Evolutionary conservation across 2,888 invertebrate genomes (phyloP).

Genomic region (Agrilus mali): DNA sequence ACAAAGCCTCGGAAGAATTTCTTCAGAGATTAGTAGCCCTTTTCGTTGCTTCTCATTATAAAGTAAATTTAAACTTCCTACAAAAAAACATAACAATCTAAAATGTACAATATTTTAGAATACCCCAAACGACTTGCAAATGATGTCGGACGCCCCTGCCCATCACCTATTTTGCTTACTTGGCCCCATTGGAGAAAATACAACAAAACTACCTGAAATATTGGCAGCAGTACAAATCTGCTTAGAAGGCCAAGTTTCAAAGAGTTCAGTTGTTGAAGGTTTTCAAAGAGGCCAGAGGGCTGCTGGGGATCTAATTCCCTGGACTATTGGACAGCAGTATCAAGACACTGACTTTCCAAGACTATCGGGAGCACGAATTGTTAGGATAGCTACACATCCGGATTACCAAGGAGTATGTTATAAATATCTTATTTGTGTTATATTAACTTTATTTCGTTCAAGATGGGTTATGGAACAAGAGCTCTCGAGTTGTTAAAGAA

Average conservation of each 20-base stretch:
- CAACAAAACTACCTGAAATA: conserved; percentile 73
- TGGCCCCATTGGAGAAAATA: conserved; percentile 66
- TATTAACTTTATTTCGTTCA: conserved; percentile 16
- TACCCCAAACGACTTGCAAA: conserved; percentile 95
- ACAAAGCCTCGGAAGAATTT: conserved; percentile 85
- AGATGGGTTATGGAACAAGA: conserved; percentile 95
- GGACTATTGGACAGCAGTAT: conserved; percentile 95
- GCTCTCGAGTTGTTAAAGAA: conserved; percentile 73
- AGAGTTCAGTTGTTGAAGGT: conserved; percentile 60
- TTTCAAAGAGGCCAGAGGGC: conserved; percentile 80
- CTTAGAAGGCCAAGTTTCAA: conserved; percentile 62
- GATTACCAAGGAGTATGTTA: conserved; percentile 74
- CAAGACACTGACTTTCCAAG: conserved; percentile 89
- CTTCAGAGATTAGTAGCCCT: conserved; percentile 84
- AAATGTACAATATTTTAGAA: conserved; percentile 48
- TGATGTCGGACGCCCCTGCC: conserved; percentile 97
- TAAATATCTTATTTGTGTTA: conserved; percentile 1
- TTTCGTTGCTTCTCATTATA: conserved; percentile 97
- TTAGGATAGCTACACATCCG: conserved; percentile 96
- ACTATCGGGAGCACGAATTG: conserved; percentile 79
- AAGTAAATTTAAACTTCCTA: conserved; percentile 40
- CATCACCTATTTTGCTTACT: conserved; percentile 93
- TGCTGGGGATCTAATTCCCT: conserved; percentile 94
- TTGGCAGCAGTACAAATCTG: conserved; percentile 84
- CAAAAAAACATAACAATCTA: neutral